These are phyloP conservation scores for Tromatobia lineatoria DNA, from an alignment of 2,888 invertebrate genomes.

Conservation along the genomic window DNA sequence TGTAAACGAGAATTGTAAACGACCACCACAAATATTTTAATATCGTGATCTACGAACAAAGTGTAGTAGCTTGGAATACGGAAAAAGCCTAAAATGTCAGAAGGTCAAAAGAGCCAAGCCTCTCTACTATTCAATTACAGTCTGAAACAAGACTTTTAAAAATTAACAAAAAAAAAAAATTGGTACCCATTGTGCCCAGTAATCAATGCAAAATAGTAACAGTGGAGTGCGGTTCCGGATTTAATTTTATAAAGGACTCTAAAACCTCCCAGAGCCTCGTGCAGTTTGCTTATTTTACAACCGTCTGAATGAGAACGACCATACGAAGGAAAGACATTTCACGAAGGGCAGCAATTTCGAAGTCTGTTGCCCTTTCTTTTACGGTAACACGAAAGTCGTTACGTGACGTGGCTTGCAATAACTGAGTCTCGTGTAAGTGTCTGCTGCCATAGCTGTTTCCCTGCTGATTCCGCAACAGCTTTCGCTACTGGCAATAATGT, in stretches of 20 bases:
- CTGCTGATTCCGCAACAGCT: slow-evolving; percentile 3
- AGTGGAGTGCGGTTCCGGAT: not conserved
- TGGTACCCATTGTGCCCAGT: not conserved
- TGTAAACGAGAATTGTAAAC: not conserved
- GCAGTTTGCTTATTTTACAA: not conserved
- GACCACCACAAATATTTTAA: not conserved
- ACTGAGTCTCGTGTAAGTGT: slow-evolving; percentile 43
- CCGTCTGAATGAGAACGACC: slow-evolving; percentile 11
- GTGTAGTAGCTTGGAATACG: not conserved
- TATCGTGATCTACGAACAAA: not conserved
- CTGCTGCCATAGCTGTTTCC: not conserved
- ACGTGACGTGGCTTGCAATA: slow-evolving; percentile 58
- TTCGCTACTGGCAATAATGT: slow-evolving; percentile 2
- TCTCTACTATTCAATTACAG: not conserved
- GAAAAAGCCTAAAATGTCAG: not conserved
- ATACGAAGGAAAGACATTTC: slow-evolving; percentile 37
- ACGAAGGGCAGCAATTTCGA: slow-evolving; percentile 51
- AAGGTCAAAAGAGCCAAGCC: not conserved
- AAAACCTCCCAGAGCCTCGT: not conserved
- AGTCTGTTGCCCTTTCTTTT: slow-evolving; percentile 40
- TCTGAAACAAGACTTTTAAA: not conserved
- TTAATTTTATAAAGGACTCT: not conserved
- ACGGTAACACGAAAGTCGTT: slow-evolving; percentile 52
- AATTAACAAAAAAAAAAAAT: too few species aligned
- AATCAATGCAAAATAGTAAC: not conserved